phyloP scores from a whole-genome alignment of 2,113 vertebrate genomes.

The Pseudopipra pipra region DNA sequence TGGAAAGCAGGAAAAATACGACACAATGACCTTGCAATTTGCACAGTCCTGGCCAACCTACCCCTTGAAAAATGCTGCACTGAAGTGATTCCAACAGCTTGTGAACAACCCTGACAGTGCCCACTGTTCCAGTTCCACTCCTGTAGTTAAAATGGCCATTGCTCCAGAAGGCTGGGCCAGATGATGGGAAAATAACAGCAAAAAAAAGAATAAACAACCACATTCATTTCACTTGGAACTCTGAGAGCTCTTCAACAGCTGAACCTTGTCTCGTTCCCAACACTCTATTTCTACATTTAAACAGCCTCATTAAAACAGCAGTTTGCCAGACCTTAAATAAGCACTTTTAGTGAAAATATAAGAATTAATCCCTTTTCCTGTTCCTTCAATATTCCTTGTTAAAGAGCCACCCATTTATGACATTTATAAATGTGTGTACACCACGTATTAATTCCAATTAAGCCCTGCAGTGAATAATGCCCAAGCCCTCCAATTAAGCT shows the following conservation, averaged over 20 bases:
- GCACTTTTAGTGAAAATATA: neutral
- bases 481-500: neutral
- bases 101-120: neutral
- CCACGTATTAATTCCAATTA: constrained; percentile 35
- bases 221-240: neutral
- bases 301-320: neutral
- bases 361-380: constrained; percentile 10
- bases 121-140: neutral
- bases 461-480: neutral
- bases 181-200: neutral
- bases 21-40: neutral
- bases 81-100: neutral
- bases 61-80: neutral
- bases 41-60: neutral
- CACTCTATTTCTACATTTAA: neutral
- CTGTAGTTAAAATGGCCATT: neutral
- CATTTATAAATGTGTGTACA: constrained; percentile 44
- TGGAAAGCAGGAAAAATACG: neutral
- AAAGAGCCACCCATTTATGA: neutral
- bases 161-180: neutral
- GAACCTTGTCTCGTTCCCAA: neutral
- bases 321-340: neutral
- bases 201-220: neutral
- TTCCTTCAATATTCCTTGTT: constrained; percentile 1
- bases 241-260: neutral